These are phyloP conservation scores for Hirtodrosophila duncani DNA, from an alignment of 2,888 invertebrate species.

Conservation along the genomic window DNA sequence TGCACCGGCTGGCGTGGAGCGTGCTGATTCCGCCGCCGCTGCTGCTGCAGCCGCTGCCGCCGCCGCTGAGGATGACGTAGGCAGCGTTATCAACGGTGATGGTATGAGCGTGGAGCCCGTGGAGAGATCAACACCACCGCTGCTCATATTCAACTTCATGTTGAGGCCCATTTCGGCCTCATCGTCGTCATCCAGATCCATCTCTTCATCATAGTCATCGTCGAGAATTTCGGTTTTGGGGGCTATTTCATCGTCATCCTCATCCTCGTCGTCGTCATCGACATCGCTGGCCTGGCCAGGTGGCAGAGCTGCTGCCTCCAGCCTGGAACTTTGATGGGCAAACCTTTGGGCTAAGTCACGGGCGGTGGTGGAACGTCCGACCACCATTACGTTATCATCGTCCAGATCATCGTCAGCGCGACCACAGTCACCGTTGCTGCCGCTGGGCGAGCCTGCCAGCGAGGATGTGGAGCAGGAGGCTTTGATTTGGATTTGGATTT, in stretches of 20 bases:
- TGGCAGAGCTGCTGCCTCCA: constrained; percentile 10
- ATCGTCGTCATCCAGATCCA: constrained; percentile 80
- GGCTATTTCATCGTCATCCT: constrained; percentile 29
- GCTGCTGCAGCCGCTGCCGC: constrained; percentile 49
- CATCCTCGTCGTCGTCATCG: constrained; percentile 35
- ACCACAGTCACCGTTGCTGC: constrained; percentile 53
- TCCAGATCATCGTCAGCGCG: constrained; percentile 40
- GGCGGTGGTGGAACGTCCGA: constrained; percentile 35
- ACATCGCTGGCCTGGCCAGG: constrained; percentile 14
- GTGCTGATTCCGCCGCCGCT: constrained; percentile 36
- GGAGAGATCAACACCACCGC: constrained; percentile 70
- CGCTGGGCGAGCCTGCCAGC: constrained; percentile 30
- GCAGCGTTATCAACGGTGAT: constrained; percentile 51
- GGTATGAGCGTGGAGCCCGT: constrained; percentile 75
- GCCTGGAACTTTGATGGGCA: constrained; percentile 42
- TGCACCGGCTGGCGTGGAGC: constrained; percentile 68
- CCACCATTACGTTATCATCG: constrained; percentile 41
- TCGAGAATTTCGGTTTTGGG: constrained; percentile 65
- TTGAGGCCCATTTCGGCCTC: constrained; percentile 83
- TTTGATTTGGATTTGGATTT: constrained; percentile 44
- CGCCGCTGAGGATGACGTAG: constrained; percentile 45
- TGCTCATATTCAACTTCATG: constrained; percentile 80
- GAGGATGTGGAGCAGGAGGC: constrained; percentile 35
- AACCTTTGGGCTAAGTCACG: constrained; percentile 56
- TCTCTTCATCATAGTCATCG: constrained; percentile 74